Evolutionary conservation across 1,140 invertebrate species (phyloP), one percentile per base, ranked within the genome.

Genomic region (Phenacoccus solenopsis): DNA sequence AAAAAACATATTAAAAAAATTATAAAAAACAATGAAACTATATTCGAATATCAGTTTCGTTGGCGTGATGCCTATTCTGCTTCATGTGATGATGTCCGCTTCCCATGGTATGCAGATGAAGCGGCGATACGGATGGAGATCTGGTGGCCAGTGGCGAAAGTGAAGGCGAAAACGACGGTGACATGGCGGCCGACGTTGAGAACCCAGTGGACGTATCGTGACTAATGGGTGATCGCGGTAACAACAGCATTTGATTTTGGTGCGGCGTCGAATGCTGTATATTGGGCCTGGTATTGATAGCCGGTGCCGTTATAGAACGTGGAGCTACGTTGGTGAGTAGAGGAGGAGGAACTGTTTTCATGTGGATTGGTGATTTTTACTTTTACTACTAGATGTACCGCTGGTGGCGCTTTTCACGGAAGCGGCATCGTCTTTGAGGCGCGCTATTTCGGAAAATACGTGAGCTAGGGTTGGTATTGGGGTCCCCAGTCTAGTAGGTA

Each of bases 401-500:
- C 87, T 89, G 67, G 87, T 89, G 12, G 84, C 87, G 75, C 88
- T 89, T 75, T 90, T 88, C 21, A 87, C 76, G 87, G 87, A 91
- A 1, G 88, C 87, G 0, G 87, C 88, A 77, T 97, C 94, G 77
- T 97, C 95, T 82, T 98, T 98, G 69, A 98, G 82, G 76, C 93
- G 84, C 13, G 95, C 95, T 72, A 98, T 98, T 83, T 98, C 96
- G 7, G 93, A 92, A 77, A 98, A 98, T 1, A 98, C 94, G 77
- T 97, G 93, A 28, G 95, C 94, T 74, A 98, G 0, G 95, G 94
- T 79, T 98, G 95, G 78, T 98, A 98, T 77, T 97, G 94, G 0
- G 95, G 95, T 12, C 94, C 94, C 95, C 95, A 98, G 78, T 98
- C 93, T 9, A 98, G 81, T 28, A 98, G 82, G 79, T 98, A 98